Evolutionary conservation across 2,888 invertebrate species (phyloP).

Genomic region (Arctia plantaginis): DNA sequence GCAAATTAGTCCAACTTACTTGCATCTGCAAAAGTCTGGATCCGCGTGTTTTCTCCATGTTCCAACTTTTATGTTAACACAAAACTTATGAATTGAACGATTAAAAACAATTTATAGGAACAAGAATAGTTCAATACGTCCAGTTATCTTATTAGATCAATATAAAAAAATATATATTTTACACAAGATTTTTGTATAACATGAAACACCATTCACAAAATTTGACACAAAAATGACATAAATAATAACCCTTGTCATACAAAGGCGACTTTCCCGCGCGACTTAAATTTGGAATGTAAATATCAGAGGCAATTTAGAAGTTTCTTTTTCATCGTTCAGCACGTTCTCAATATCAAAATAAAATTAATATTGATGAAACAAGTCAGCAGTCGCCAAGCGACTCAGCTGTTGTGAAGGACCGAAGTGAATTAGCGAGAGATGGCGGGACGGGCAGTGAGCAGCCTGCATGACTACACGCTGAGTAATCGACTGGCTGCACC

Average conservation of each 20-base stretch:
- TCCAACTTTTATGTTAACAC: constrained; percentile 45
- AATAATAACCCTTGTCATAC: constrained; percentile 20
- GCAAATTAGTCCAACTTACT: constrained; percentile 57
- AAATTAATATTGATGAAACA: constrained; percentile 75
- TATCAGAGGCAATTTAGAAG: constrained; percentile 26
- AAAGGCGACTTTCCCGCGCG: constrained; percentile 37
- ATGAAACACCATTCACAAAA: constrained; percentile 67
- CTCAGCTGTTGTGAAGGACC: constrained; percentile 65
- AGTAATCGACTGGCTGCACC: constrained; percentile 78
- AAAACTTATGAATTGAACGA: constrained; percentile 60
- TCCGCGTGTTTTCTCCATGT: constrained; percentile 78
- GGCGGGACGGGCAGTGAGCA: constrained; percentile 62
- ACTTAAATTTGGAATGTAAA: constrained; percentile 37
- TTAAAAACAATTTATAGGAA: constrained; percentile 51
- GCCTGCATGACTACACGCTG: constrained; percentile 79
- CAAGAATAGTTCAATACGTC: constrained; percentile 33
- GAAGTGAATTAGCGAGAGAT: constrained; percentile 65
- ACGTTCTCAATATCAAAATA: constrained; percentile 40
- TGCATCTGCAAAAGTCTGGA: constrained; percentile 82
- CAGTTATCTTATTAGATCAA: constrained; percentile 29
- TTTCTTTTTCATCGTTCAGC: constrained; percentile 26
- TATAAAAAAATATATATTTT: constrained; percentile 52
- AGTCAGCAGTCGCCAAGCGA: constrained; percentile 76
- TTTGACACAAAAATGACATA: constrained; percentile 70
- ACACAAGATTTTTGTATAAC: constrained; percentile 70